Evolutionary conservation across 2,797 vertebrate species (phyloP).

Genomic region (Pseudochaenichthys georgianus): DNA sequence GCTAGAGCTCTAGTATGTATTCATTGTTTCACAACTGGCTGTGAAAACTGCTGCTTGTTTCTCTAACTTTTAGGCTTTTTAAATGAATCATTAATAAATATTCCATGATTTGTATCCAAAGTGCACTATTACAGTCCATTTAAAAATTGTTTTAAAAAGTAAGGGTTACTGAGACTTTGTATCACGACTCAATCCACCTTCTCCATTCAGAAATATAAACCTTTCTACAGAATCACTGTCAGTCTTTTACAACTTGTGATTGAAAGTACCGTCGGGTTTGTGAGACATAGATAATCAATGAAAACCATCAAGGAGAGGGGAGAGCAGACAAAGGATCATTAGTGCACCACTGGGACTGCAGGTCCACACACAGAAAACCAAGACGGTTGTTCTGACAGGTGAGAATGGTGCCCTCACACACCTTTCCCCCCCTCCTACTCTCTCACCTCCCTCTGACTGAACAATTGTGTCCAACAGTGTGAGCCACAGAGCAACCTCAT

Average conservation of each 20-base stretch:
- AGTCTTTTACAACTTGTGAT: constrained; percentile 56
- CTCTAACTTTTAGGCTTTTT: not conserved
- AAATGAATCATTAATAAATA: constrained; percentile 2
- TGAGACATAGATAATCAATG: constrained; percentile 77
- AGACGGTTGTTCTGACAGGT: constrained; percentile 85
- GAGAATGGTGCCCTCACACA: constrained; percentile 86
- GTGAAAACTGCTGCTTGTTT: not conserved
- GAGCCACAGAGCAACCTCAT: constrained; percentile 78
- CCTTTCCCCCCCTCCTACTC: constrained; percentile 48
- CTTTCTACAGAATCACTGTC: constrained; percentile 23
- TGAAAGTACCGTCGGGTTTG: constrained; percentile 43
- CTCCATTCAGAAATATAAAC: constrained; percentile 1
- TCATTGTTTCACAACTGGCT: constrained; percentile 14
- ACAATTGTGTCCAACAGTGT: constrained; percentile 73
- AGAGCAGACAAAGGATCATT: constrained; percentile 75
- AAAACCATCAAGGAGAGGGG: constrained; percentile 50
- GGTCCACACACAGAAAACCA: constrained; percentile 75
- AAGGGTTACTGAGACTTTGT: not conserved
- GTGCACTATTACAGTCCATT: not conserved
- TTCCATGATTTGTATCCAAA: not conserved
- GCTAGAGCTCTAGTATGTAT: not conserved
- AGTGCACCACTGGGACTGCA: constrained; percentile 66
- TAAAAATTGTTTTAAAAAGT: not conserved
- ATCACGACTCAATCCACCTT: constrained; percentile 3
- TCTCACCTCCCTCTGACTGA: constrained; percentile 64